phyloP scores from a whole-genome alignment of 2,113 vertebrate species.

The Atrichornis clamosus region DNA sequence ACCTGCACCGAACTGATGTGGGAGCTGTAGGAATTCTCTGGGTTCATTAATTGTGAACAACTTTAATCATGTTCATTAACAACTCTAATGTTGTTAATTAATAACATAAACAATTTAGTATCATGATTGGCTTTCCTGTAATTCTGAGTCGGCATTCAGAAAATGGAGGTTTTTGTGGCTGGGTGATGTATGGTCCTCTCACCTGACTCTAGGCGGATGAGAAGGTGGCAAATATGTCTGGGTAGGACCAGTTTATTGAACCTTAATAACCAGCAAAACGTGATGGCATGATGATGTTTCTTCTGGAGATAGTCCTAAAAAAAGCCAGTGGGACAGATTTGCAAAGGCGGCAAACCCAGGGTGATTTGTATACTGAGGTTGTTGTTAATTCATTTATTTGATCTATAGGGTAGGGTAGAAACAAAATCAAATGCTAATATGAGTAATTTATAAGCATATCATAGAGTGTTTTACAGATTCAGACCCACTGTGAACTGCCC shows the following conservation, averaged over 20 bases:
- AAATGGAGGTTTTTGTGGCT: background rate
- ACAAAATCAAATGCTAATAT: background rate
- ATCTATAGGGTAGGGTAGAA: background rate
- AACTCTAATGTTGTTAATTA: slow-evolving; percentile 18
- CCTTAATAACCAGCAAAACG: background rate
- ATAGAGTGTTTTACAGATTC: background rate
- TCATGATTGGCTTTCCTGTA: background rate
- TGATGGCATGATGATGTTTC: background rate
- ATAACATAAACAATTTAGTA: slow-evolving; percentile 19
- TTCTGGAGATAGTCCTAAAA: background rate
- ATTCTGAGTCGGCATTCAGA: background rate
- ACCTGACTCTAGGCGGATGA: background rate
- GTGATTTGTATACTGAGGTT: background rate
- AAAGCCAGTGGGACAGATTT: background rate
- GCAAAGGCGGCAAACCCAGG: background rate
- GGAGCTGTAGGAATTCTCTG: background rate
- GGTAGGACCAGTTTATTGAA: background rate
- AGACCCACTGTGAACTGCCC: background rate
- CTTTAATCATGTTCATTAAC: slow-evolving; percentile 33
- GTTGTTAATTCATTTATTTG: background rate
- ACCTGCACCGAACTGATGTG: background rate
- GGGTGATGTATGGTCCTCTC: background rate
- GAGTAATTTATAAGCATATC: background rate
- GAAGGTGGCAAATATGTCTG: background rate
- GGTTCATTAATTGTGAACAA: slow-evolving; percentile 26